Conservation (phyloP, 2,797 vertebrate species). For the Anas flavirostris region DNA sequence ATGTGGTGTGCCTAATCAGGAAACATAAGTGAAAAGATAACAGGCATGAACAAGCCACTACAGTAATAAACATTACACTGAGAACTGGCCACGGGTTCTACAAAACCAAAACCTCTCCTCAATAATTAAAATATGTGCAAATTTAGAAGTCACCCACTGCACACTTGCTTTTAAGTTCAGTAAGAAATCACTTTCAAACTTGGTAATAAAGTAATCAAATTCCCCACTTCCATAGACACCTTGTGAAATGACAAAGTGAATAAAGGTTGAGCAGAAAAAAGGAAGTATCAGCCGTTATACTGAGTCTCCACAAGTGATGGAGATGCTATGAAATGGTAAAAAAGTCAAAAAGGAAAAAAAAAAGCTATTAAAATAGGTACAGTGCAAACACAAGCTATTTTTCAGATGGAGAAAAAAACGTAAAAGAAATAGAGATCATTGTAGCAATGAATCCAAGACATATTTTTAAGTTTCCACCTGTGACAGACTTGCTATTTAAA, state of each 20-base stretch:
- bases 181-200: neutral
- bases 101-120: neutral
- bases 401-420: neutral
- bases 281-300: neutral
- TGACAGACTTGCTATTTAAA: neutral
- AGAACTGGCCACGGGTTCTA: neutral
- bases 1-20: fast-evolving
- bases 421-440: neutral
- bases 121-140: neutral
- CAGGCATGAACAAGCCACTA: neutral
- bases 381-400: neutral
- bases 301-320: neutral
- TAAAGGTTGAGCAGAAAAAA: neutral
- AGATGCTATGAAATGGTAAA: neutral
- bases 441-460: neutral
- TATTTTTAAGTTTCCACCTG: neutral
- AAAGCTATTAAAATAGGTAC: neutral
- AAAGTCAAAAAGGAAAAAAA: neutral
- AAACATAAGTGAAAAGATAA: neutral
- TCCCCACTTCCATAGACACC: neutral
- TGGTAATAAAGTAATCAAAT: neutral
- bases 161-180: neutral
- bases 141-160: neutral
- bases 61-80: neutral
- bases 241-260: neutral